phyloP scores from a whole-genome alignment of 2,888 invertebrate species.

The Geophilus truncorum region DNA sequence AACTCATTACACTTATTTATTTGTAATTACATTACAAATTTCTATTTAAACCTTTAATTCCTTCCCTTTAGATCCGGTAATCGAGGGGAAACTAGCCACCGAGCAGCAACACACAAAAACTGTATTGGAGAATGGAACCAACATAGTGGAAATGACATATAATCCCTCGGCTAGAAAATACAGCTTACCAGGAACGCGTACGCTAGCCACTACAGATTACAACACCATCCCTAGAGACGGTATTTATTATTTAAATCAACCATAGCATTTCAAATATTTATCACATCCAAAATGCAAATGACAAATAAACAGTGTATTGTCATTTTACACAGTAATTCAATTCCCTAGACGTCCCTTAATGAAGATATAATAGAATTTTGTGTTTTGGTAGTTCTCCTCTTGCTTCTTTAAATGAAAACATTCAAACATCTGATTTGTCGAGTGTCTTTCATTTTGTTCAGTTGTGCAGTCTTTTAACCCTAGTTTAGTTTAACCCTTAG shows the following conservation, averaged over 20 bases:
- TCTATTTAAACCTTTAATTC: not conserved
- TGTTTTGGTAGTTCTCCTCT: too few relatives aligned
- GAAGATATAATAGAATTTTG: too few relatives aligned
- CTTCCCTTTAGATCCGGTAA: slow-evolving; percentile 22
- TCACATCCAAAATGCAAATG: not conserved
- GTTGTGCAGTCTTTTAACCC: too few relatives aligned
- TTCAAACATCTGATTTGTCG: too few relatives aligned
- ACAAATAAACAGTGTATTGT: too few relatives aligned
- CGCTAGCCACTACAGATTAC: not conserved
- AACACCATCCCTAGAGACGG: slow-evolving; percentile 15
- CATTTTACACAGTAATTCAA: too few relatives aligned
- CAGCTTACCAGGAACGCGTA: slow-evolving; percentile 25
- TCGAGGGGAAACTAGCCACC: slow-evolving; percentile 1
- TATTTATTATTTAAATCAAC: not conserved
- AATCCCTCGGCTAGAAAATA: slow-evolving; percentile 29
- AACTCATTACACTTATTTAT: not conserved
- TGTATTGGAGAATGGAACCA: slow-evolving; percentile 27
- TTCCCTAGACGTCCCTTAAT: too few relatives aligned
- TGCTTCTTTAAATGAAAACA: too few relatives aligned
- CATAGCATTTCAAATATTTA: not conserved
- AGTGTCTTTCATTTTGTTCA: too few relatives aligned
- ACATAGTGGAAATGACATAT: slow-evolving; percentile 30
- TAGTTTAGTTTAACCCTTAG: too few relatives aligned
- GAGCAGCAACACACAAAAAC: not conserved
- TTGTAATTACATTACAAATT: not conserved